Conservation (phyloP, 2,888 invertebrate genomes). For the Saturnia japonica region DNA sequence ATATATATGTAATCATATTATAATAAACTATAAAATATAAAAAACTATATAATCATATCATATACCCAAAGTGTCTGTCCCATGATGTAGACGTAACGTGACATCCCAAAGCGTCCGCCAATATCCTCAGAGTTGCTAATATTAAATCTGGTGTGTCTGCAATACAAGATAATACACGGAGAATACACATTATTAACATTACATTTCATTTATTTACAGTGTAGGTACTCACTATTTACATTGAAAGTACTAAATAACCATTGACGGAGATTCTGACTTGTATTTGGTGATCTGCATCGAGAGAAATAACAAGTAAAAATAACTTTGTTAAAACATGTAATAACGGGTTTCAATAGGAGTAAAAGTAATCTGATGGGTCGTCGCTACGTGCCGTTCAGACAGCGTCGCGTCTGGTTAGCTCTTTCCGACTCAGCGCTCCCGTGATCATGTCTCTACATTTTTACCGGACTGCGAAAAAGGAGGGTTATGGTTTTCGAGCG, state of each 20-base stretch:
- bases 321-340: too few relatives aligned
- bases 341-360: too few relatives aligned
- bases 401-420: too few relatives aligned
- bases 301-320: conserved; percentile 15
- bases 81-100: conserved; percentile 91
- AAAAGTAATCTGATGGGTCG: too few relatives aligned
- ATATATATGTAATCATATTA: too few relatives aligned
- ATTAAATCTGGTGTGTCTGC: conserved; percentile 86
- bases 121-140: conserved; percentile 86
- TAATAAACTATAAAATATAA: background rate
- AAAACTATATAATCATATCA: background rate
- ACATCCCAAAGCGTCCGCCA: conserved; percentile 89
- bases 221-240: conserved; percentile 74
- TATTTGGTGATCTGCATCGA: conserved; percentile 78
- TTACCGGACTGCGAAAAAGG: too few relatives aligned
- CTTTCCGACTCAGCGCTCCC: too few relatives aligned
- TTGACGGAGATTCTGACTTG: conserved; percentile 84
- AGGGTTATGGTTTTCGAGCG: too few relatives aligned
- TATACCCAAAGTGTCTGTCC: conserved; percentile 85
- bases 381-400: too few relatives aligned
- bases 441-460: too few relatives aligned
- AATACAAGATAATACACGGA: conserved; percentile 26
- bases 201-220: conserved; percentile 7
- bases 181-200: conserved; percentile 19
- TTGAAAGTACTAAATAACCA: conserved; percentile 83